Evolutionary conservation across 2,888 invertebrate species (phyloP).

Genomic region (Philhelius pedissequus): DNA sequence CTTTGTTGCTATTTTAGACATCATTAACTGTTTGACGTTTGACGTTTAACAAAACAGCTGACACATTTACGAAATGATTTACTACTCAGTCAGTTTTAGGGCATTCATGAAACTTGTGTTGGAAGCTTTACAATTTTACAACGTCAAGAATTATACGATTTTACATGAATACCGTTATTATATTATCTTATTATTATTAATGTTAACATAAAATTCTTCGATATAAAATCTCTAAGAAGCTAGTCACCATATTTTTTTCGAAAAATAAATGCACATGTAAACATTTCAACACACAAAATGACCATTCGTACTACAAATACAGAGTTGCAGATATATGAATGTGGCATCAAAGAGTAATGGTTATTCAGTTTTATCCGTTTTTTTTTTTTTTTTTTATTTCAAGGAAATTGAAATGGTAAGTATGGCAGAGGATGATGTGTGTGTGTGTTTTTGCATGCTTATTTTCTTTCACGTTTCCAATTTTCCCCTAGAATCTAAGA

Average conservation of each 20-base stretch:
- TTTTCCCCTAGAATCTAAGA: constrained; percentile 1
- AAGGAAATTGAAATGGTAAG: not conserved
- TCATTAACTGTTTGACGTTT: too few species aligned
- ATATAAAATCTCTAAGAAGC: not conserved
- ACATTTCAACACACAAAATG: not conserved
- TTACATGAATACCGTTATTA: too few species aligned
- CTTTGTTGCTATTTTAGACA: too few species aligned
- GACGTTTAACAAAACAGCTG: too few species aligned
- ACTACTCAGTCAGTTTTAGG: too few species aligned
- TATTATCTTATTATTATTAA: too few species aligned
- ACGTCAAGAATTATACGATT: too few species aligned
- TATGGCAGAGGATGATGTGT: not conserved
- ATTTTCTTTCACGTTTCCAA: constrained; percentile 8
- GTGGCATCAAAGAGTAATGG: not conserved
- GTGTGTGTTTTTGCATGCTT: not conserved
- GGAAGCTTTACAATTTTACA: too few species aligned
- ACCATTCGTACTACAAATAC: not conserved
- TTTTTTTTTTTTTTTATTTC: not conserved
- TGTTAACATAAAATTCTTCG: too few species aligned
- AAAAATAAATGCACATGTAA: not conserved
- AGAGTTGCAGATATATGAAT: not conserved
- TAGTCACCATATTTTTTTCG: not conserved
- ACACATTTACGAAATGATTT: too few species aligned
- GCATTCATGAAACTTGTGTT: too few species aligned
- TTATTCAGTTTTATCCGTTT: not conserved